phyloP scores from a whole-genome alignment of 2,113 vertebrate species.

The Xerus inauris region DNA sequence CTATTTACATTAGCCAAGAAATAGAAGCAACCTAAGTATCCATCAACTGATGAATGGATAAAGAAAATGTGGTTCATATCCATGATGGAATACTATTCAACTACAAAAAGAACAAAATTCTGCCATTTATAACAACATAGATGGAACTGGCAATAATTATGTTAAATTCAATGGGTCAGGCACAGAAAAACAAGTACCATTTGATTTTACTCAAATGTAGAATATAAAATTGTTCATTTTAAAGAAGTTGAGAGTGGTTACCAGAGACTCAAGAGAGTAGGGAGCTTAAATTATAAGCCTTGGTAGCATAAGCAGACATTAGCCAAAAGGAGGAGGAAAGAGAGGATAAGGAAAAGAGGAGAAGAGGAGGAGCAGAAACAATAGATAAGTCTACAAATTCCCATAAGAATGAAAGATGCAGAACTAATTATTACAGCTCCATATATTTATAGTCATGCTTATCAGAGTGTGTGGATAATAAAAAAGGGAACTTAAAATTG shows the following conservation, averaged over 20 bases:
- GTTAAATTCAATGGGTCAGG: background rate
- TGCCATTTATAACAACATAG: background rate
- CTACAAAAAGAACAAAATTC: background rate
- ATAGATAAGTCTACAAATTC: background rate
- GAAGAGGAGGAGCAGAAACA: background rate
- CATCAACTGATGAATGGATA: background rate
- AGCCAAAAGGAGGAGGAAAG: background rate
- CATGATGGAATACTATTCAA: background rate
- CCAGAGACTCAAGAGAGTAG: background rate
- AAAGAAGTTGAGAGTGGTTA: background rate
- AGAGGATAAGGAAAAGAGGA: background rate
- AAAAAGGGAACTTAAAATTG: background rate
- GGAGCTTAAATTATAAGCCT: background rate
- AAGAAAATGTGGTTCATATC: background rate
- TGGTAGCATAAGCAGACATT: background rate
- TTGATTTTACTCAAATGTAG: background rate
- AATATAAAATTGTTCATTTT: background rate
- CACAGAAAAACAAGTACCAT: background rate
- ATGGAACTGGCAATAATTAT: background rate
- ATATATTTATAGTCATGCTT: background rate
- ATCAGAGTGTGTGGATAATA: background rate
- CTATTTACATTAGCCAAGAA: background rate
- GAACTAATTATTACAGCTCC: background rate
- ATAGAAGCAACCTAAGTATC: background rate
- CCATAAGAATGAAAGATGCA: background rate